Percentiles rank a stretch among this genome's conserved stretches.
Evolutionary conservation across 35 echinoderm and acorn worm genomes (phyloP).

Genomic region (Apostichopus parvimensis): DNA sequence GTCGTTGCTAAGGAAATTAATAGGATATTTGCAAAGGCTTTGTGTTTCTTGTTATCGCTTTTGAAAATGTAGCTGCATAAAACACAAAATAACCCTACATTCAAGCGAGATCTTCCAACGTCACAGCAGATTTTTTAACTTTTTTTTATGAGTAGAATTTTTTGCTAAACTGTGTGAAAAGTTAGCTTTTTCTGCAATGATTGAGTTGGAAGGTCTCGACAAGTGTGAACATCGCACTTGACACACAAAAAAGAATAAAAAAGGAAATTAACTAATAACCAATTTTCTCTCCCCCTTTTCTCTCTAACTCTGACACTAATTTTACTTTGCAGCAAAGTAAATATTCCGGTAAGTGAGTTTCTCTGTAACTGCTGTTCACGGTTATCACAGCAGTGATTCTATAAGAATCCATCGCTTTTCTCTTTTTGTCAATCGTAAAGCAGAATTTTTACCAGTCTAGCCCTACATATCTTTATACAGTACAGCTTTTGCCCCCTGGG

Average conservation of each 20-base stretch:
- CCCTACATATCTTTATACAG: slow-evolving; percentile 40
- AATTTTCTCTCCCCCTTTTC: not conserved
- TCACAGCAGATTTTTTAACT: not conserved
- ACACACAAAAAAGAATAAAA: not conserved
- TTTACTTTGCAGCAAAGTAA: not conserved
- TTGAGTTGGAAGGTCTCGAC: not conserved
- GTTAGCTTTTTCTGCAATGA: not conserved
- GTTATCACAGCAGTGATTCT: not conserved
- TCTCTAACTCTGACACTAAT: not conserved
- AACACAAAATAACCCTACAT: not conserved
- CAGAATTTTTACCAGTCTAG: slow-evolving; percentile 18
- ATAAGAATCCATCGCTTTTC: not conserved
- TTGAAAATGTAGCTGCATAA: not conserved
- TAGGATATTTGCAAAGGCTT: too few species aligned
- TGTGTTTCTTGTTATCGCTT: not conserved
- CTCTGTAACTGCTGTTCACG: not conserved
- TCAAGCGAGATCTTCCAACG: not conserved
- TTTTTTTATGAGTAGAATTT: too few species aligned
- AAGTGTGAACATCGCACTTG: too few species aligned
- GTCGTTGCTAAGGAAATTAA: too few species aligned
- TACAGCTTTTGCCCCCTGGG: not conserved
- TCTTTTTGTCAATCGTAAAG: not conserved
- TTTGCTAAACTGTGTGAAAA: not conserved
- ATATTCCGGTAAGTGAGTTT: not conserved
- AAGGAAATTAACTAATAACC: not conserved